A percentile compares a stretch with the other conserved stretches of the same genome.
Conservation (phyloP, 2,113 vertebrate genomes). For the Nerophis ophidion region DNA sequence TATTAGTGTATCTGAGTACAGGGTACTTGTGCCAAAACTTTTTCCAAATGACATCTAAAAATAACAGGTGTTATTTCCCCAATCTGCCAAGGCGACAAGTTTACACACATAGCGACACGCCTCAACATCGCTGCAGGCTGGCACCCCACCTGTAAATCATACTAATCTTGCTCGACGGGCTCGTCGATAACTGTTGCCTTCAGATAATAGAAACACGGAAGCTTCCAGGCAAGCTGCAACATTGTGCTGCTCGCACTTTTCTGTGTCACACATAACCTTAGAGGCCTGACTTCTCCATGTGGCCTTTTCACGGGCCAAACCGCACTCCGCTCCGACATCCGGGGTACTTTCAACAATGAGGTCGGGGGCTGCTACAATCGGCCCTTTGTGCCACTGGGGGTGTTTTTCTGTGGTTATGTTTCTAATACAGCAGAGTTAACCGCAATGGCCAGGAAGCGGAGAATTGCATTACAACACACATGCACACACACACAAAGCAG, state of each 20-base stretch:
- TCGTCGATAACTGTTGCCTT: conserved; percentile 29
- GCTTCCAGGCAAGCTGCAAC: conserved; percentile 8
- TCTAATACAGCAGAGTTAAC: conserved; percentile 57
- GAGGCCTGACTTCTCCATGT: neutral
- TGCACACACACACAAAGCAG: neutral
- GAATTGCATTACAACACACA: conserved; percentile 26
- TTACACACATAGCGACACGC: conserved; percentile 52
- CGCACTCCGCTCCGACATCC: conserved; percentile 43
- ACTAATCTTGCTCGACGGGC: conserved; percentile 54
- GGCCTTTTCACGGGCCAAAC: conserved; percentile 25
- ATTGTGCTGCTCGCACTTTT: conserved; percentile 13
- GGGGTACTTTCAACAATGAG: conserved; percentile 58
- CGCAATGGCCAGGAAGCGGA: conserved; percentile 46
- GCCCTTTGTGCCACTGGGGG: conserved; percentile 57
- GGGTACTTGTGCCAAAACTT: neutral
- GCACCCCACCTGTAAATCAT: conserved; percentile 40
- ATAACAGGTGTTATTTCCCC: neutral
- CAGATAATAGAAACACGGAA: conserved; percentile 35
- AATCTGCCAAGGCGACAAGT: conserved; percentile 52
- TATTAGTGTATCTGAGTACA: neutral
- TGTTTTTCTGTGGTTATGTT: conserved; percentile 62
- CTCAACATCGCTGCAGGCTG: conserved; percentile 39
- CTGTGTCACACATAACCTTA: neutral
- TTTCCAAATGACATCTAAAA: neutral
- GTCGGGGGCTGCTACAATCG: conserved; percentile 54